These are phyloP conservation scores for Pseudococcus longispinus DNA, from an alignment of 2,888 invertebrate species.

Conservation along the genomic window DNA sequence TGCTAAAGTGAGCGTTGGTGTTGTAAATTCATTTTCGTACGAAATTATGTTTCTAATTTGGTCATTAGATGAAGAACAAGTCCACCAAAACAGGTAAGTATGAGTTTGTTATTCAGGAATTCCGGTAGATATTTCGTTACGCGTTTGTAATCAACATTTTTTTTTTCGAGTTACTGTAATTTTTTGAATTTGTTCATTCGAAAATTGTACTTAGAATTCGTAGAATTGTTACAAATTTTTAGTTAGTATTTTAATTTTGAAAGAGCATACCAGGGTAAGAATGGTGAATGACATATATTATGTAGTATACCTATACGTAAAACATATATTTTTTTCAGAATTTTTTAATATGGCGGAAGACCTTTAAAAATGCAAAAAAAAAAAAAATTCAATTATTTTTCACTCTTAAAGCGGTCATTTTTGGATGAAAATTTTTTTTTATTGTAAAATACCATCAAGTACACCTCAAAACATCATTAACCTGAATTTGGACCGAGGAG, in stretches of 20 bases:
- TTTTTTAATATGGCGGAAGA: no score
- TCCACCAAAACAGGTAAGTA: background rate
- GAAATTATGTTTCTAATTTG: background rate
- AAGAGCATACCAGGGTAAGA: no score
- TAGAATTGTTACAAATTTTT: background rate
- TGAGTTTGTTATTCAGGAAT: background rate
- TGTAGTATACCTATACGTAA: no score
- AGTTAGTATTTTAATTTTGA: background rate
- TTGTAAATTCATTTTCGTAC: background rate
- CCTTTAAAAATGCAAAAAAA: no score
- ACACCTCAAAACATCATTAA: no score
- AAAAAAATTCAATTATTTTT: no score
- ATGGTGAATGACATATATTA: no score
- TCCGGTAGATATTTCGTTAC: background rate
- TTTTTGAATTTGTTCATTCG: background rate
- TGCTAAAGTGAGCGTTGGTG: constrained; percentile 8
- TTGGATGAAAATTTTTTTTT: no score
- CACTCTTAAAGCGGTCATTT: no score
- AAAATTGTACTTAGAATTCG: background rate
- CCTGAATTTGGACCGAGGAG: no score
- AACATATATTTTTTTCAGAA: no score
- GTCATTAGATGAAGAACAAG: background rate
- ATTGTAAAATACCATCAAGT: no score
- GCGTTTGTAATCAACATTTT: background rate
- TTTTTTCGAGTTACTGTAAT: background rate